These are phyloP conservation scores for Montifringilla adamsi DNA, from an alignment of 2,113 vertebrate species.

Conservation along the genomic window DNA sequence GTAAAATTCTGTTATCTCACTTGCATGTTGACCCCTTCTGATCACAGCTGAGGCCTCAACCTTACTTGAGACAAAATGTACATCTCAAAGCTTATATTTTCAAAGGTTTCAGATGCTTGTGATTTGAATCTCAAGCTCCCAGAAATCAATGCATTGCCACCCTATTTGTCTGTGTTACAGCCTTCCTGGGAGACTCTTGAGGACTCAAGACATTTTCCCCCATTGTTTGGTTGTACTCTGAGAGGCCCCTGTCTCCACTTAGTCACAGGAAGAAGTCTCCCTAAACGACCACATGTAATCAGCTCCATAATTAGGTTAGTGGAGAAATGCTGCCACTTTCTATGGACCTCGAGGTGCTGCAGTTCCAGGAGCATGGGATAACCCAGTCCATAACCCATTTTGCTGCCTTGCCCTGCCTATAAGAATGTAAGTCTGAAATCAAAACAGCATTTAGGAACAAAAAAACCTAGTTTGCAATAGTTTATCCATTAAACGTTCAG, in stretches of 20 bases:
- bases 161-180: neutral
- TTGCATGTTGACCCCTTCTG: neutral
- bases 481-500: neutral
- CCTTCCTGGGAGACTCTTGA: neutral
- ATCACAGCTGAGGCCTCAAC: neutral
- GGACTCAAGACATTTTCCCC: neutral
- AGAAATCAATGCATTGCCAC: neutral
- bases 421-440: neutral
- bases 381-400: neutral
- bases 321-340: neutral
- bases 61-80: neutral
- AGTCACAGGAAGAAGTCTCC: neutral
- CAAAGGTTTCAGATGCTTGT: neutral
- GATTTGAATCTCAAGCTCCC: neutral
- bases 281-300: neutral
- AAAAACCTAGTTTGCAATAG: neutral
- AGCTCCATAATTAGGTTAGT: neutral
- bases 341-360: neutral
- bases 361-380: neutral
- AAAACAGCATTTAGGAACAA: neutral
- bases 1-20: neutral
- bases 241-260: neutral
- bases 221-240: neutral
- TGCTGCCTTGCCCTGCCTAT: neutral
- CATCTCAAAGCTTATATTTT: neutral